These are phyloP conservation scores for Drosophila bocki DNA, from an alignment of 1,140 invertebrate species.

Conservation along the genomic window DNA sequence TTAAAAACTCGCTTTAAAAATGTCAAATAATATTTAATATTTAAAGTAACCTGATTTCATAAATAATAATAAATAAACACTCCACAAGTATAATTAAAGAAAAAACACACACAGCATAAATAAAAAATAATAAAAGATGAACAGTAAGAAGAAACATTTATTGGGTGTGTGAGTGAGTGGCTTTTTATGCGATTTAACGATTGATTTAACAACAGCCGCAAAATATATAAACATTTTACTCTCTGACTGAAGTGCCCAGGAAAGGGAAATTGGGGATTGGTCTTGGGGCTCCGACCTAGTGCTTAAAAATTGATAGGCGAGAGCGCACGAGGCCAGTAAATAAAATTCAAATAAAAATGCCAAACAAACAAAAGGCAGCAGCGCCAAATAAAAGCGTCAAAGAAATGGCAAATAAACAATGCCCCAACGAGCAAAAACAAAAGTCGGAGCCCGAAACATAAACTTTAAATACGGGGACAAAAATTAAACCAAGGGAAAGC, in stretches of 20 bases:
- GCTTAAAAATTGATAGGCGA: slow-evolving; percentile 73
- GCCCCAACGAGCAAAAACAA: slow-evolving; percentile 60
- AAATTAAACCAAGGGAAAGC: not conserved
- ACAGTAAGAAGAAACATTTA: slow-evolving; percentile 15
- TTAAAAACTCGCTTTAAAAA: not conserved
- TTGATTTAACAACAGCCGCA: slow-evolving; percentile 74
- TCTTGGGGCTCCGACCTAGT: slow-evolving; percentile 36
- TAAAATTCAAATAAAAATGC: slow-evolving; percentile 81
- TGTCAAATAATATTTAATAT: not conserved
- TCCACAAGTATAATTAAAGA: slow-evolving; percentile 4
- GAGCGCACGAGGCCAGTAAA: slow-evolving; percentile 64
- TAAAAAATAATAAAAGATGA: slow-evolving; percentile 26
- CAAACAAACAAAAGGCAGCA: slow-evolving; percentile 63
- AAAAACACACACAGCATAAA: slow-evolving; percentile 14
- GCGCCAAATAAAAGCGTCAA: slow-evolving; percentile 77
- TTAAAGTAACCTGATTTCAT: not conserved
- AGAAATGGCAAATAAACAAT: slow-evolving; percentile 80
- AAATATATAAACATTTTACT: slow-evolving; percentile 58
- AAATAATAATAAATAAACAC: too few species aligned
- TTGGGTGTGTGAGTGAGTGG: slow-evolving; percentile 55
- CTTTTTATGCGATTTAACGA: slow-evolving; percentile 78
- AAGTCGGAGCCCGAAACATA: slow-evolving; percentile 37
- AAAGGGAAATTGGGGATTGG: not conserved
- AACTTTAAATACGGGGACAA: slow-evolving; percentile 34
- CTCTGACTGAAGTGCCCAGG: slow-evolving; percentile 58